Conservation (phyloP, 2,797 vertebrate species). For the Tangara arthus region DNA sequence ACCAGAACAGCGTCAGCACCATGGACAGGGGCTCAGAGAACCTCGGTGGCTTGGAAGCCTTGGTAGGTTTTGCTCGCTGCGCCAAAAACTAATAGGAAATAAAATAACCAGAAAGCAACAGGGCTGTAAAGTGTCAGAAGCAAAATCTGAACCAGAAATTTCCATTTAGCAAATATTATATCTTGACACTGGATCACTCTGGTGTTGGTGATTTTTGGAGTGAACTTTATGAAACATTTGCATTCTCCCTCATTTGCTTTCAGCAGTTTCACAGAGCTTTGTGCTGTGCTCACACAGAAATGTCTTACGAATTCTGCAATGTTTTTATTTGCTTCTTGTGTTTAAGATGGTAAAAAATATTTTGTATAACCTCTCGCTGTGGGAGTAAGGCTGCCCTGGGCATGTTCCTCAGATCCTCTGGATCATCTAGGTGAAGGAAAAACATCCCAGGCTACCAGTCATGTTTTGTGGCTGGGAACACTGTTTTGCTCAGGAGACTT, state of each 20-base stretch:
- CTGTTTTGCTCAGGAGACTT: neutral
- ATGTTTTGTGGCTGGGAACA: neutral
- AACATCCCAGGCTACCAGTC: neutral
- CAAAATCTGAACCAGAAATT: neutral
- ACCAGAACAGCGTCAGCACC: neutral
- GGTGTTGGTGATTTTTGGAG: neutral
- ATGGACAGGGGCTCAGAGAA: neutral
- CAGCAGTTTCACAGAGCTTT: neutral
- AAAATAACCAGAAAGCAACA: neutral
- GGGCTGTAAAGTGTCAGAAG: neutral
- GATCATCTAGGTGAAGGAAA: neutral
- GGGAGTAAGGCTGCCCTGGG: neutral
- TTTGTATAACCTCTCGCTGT: neutral
- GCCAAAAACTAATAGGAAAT: neutral
- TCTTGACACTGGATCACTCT: neutral
- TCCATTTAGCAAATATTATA: neutral
- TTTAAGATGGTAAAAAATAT: neutral
- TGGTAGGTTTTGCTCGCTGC: neutral
- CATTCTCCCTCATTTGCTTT: neutral
- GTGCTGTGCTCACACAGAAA: neutral
- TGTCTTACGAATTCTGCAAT: accelerated
- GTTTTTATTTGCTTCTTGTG: neutral
- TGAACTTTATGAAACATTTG: neutral
- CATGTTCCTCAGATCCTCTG: neutral
- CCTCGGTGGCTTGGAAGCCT: neutral